Conservation (phyloP, 1,140 invertebrate genomes). For the Drosophila teissieri region DNA sequence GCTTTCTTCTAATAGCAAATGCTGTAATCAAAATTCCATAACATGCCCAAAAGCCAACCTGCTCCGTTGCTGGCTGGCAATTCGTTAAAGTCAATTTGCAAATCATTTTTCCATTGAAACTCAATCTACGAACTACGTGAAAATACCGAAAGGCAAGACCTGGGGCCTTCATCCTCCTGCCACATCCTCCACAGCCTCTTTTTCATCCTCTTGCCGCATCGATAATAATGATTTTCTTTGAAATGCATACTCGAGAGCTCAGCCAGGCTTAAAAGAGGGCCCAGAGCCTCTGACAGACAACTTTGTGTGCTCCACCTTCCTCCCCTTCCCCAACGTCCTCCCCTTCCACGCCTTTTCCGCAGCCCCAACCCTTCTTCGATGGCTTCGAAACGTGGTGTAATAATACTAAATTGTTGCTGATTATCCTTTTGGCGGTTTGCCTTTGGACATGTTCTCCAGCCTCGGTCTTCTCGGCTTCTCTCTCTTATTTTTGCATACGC, state of each 20-base stretch:
- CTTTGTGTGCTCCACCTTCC: slow-evolving; percentile 63
- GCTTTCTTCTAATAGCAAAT: slow-evolving; percentile 58
- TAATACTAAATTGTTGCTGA: slow-evolving; percentile 85
- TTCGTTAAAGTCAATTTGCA: slow-evolving; percentile 84
- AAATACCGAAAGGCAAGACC: slow-evolving; percentile 73
- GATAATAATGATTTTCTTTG: slow-evolving; percentile 84
- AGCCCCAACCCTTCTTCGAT: slow-evolving; percentile 49
- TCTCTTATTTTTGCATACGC: slow-evolving; percentile 78
- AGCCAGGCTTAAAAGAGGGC: slow-evolving; percentile 44
- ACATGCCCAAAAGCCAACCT: slow-evolving; percentile 50
- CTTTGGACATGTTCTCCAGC: slow-evolving; percentile 70
- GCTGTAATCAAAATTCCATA: slow-evolving; percentile 81
- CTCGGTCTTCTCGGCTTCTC: slow-evolving; percentile 36
- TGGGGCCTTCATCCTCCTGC: slow-evolving; percentile 8
- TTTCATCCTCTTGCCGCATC: slow-evolving; percentile 64
- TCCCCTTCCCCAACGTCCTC: too few relatives aligned
- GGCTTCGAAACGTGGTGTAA: slow-evolving; percentile 84
- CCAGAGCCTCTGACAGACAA: slow-evolving; percentile 68
- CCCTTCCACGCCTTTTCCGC: background rate
- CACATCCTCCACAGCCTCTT: slow-evolving; percentile 3
- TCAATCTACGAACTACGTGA: slow-evolving; percentile 81
- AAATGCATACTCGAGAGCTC: slow-evolving; percentile 81
- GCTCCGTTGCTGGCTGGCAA: slow-evolving; percentile 64
- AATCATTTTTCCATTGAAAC: slow-evolving; percentile 84
- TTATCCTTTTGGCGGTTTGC: slow-evolving; percentile 84